phyloP scores from a whole-genome alignment of 2,797 vertebrate genomes.

The Cephalopachus bancanus region DNA sequence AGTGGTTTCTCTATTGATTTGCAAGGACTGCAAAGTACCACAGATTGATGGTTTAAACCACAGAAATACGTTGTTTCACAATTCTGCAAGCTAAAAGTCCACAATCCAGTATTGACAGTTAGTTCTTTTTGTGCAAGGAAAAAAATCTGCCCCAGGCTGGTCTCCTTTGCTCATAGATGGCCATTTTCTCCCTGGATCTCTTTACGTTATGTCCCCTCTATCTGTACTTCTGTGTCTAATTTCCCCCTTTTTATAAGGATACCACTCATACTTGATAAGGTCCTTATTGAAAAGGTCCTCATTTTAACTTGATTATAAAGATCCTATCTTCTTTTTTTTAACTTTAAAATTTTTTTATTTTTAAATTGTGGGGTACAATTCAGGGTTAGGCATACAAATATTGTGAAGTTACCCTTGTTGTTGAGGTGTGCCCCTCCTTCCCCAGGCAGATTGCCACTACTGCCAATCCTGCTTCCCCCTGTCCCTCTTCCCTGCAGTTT shows the following conservation, averaged over 20 bases:
- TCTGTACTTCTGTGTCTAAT: neutral
- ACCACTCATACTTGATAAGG: neutral
- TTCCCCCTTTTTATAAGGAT: neutral
- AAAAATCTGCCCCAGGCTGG: neutral
- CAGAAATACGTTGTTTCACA: neutral
- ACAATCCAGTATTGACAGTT: neutral
- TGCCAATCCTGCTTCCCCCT: too few species aligned
- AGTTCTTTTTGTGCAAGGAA: neutral
- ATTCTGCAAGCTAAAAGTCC: neutral
- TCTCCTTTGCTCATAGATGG: neutral
- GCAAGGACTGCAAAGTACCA: neutral
- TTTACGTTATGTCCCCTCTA: neutral
- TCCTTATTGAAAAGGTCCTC: neutral
- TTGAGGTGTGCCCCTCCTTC: too few species aligned
- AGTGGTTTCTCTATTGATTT: neutral
- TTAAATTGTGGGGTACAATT: too few species aligned
- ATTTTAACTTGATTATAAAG: neutral
- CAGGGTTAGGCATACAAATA: too few species aligned
- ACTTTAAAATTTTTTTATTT: too few species aligned
- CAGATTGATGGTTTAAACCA: neutral
- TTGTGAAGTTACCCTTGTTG: too few species aligned
- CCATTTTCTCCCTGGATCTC: neutral
- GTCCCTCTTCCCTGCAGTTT: too few species aligned
- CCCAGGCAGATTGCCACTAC: too few species aligned
- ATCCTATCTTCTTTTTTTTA: neutral